Percentiles rank a stretch among this genome's conserved stretches.
These are phyloP conservation scores for Lethocerus indicus DNA, from an alignment of 1,140 invertebrate genomes.

Conservation along the genomic window DNA sequence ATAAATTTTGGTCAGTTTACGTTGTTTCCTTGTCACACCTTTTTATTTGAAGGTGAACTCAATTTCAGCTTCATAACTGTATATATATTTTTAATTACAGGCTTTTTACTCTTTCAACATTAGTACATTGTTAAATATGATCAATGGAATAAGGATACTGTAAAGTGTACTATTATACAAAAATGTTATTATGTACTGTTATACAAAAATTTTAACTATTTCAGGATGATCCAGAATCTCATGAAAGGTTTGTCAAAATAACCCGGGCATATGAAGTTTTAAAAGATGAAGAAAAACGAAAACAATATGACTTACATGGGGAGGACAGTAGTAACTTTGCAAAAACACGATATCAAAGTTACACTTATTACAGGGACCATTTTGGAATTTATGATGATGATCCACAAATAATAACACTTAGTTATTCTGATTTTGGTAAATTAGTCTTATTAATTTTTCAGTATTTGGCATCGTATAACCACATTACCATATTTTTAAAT, in stretches of 20 bases:
- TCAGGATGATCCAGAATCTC: slow-evolving; percentile 60
- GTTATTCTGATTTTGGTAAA: slow-evolving; percentile 57
- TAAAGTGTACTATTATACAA: too few species aligned
- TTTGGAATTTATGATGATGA: slow-evolving; percentile 84
- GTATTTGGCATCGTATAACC: too few species aligned
- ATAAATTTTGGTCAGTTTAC: too few species aligned
- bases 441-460: slow-evolving; percentile 15
- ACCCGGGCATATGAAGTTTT: slow-evolving; percentile 86
- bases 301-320: slow-evolving; percentile 68
- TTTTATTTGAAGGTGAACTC: neutral
- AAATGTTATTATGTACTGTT: too few species aligned
- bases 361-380: slow-evolving; percentile 66
- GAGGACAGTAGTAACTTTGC: slow-evolving; percentile 43
- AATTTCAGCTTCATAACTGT: too few species aligned
- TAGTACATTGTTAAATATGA: too few species aligned
- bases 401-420: slow-evolving; percentile 59
- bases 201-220: too few species aligned
- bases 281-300: slow-evolving; percentile 71
- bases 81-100: too few species aligned
- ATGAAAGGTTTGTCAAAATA: slow-evolving; percentile 73
- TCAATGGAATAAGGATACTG: too few species aligned
- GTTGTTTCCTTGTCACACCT: neutral
- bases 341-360: slow-evolving; percentile 51
- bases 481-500: too few species aligned
- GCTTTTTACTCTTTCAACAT: too few species aligned